Conservation (phyloP, 2,888 invertebrate species). For the Lampropteryx suffumata region DNA sequence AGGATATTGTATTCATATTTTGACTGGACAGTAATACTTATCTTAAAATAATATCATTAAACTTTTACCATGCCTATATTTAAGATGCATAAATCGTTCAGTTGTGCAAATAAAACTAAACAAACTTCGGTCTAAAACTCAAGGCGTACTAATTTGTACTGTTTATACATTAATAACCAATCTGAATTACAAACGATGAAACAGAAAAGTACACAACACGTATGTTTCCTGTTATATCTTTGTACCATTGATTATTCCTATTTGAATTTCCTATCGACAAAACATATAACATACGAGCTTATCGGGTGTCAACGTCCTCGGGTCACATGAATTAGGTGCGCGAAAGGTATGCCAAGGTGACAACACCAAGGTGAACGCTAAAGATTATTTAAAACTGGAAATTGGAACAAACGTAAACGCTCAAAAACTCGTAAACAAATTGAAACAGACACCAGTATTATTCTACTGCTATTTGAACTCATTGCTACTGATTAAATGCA, state of each 20-base stretch:
- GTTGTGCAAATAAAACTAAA: conserved; percentile 10
- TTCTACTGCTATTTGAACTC: background rate
- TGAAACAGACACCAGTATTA: conserved; percentile 7
- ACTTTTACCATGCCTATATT: no score
- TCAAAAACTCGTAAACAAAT: conserved; percentile 23
- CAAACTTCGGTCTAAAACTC: background rate
- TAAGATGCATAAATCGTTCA: background rate
- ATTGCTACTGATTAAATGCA: background rate
- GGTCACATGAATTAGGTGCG: conserved; percentile 53
- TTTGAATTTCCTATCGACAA: background rate
- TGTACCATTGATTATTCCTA: background rate
- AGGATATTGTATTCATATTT: no score
- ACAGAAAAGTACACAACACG: background rate
- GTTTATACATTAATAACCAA: background rate
- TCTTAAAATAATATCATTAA: no score
- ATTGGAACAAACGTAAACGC: conserved; percentile 26
- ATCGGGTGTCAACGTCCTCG: conserved; percentile 66
- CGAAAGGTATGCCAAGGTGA: conserved; percentile 69
- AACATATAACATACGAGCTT: conserved; percentile 39
- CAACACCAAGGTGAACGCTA: conserved; percentile 49
- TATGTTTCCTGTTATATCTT: background rate
- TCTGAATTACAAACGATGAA: background rate
- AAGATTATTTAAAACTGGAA: conserved; percentile 30
- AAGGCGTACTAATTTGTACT: background rate
- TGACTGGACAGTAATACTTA: no score